These are phyloP conservation scores for Eulithis prunata DNA, from an alignment of 2,888 invertebrate genomes.

Conservation along the genomic window DNA sequence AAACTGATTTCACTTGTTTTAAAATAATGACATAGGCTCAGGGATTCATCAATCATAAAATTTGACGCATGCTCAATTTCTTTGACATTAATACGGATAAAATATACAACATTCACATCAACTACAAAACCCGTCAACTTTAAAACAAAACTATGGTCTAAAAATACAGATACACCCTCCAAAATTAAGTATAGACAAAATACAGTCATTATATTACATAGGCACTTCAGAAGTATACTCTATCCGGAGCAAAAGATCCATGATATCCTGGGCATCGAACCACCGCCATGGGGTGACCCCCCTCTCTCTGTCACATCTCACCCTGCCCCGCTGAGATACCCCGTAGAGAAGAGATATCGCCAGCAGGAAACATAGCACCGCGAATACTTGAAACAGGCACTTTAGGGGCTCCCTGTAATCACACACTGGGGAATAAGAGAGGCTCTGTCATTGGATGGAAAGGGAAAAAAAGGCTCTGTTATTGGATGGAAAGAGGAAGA, in stretches of 20 bases:
- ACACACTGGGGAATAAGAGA: conserved; percentile 61
- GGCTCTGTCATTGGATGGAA: conserved; percentile 30
- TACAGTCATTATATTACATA: conserved; percentile 58
- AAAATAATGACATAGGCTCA: too few relatives aligned
- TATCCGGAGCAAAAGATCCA: conserved; percentile 69
- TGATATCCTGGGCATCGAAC: conserved; percentile 68
- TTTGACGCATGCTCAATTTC: too few relatives aligned
- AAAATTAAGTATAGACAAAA: background rate
- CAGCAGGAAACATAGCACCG: conserved; percentile 68
- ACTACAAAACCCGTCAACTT: too few relatives aligned
- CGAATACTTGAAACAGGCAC: conserved; percentile 74
- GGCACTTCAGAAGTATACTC: conserved; percentile 78
- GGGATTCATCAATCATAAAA: too few relatives aligned
- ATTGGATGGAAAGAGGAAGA: background rate
- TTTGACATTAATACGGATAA: too few relatives aligned
- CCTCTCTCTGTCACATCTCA: conserved; percentile 40
- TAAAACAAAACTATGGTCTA: too few relatives aligned
- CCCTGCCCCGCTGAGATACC: conserved; percentile 48
- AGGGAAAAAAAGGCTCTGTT: background rate
- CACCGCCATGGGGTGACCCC: conserved; percentile 67
- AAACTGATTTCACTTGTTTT: too few relatives aligned
- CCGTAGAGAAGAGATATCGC: conserved; percentile 64
- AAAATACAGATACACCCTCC: too few relatives aligned
- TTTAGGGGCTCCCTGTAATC: conserved; percentile 73
- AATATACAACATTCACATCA: too few relatives aligned